phyloP scores from a whole-genome alignment of 2,797 vertebrate genomes.

The Oryzias dopingdopingensis region DNA sequence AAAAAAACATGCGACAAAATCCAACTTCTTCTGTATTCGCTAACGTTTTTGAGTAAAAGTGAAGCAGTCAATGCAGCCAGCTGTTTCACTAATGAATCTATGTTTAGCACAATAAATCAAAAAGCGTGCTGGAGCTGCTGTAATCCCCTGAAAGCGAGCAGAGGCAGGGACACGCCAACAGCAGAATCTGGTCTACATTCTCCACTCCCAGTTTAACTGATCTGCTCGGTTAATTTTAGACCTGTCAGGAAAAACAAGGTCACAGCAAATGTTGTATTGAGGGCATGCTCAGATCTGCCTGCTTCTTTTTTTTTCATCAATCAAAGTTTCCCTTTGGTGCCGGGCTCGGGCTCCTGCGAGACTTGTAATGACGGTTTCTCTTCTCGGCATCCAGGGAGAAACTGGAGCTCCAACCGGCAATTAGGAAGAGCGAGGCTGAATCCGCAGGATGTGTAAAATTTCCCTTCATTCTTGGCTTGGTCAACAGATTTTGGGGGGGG shows the following conservation, averaged over 20 bases:
- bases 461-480: slow-evolving; percentile 66
- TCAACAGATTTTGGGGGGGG: slow-evolving; percentile 11
- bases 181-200: slow-evolving; percentile 75
- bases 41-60: slow-evolving; percentile 36
- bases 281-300: slow-evolving; percentile 72
- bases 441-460: slow-evolving; percentile 74
- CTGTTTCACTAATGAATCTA: slow-evolving; percentile 75
- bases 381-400: slow-evolving; percentile 53
- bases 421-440: slow-evolving; percentile 71
- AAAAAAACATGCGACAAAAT: slow-evolving; percentile 12
- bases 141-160: slow-evolving; percentile 68
- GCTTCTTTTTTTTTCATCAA: slow-evolving; percentile 70
- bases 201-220: slow-evolving; percentile 71
- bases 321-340: slow-evolving; percentile 75
- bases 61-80: slow-evolving; percentile 54
- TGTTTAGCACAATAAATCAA: slow-evolving; percentile 77
- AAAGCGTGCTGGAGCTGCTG: slow-evolving; percentile 62
- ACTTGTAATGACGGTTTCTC: slow-evolving; percentile 70
- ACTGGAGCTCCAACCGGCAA: slow-evolving; percentile 72
- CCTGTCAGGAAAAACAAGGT: slow-evolving; percentile 76
- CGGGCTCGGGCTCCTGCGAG: slow-evolving; percentile 60
- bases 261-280: slow-evolving; percentile 76
- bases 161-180: slow-evolving; percentile 66
- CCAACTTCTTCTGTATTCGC: slow-evolving; percentile 37
- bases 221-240: slow-evolving; percentile 75